Evolutionary conservation across 2,113 vertebrate genomes (phyloP).

Genomic region (Quiscalus mexicanus): DNA sequence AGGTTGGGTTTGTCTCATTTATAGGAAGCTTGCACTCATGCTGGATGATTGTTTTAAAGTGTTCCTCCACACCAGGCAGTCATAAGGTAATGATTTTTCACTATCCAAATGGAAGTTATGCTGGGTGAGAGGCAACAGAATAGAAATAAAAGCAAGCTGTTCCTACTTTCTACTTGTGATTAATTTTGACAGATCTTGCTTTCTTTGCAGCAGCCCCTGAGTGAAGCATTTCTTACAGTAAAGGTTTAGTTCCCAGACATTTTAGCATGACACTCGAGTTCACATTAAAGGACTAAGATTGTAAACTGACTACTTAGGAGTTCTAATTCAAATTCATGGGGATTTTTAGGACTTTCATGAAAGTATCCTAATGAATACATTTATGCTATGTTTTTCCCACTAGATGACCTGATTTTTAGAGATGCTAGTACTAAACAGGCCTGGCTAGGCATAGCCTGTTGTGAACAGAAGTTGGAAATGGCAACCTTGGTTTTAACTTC

Average conservation of each 20-base stretch:
- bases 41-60: background rate
- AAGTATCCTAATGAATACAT: background rate
- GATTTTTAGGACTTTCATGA: rapidly evolving
- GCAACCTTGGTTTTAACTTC: background rate
- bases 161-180: background rate
- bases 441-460: background rate
- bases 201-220: background rate
- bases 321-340: background rate
- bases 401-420: background rate
- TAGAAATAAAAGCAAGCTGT: background rate
- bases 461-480: background rate
- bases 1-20: background rate
- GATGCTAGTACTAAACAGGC: background rate
- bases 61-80: background rate
- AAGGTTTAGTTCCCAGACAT: background rate
- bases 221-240: background rate
- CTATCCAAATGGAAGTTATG: background rate
- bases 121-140: background rate
- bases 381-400: background rate
- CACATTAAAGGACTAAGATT: background rate
- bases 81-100: background rate
- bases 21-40: rapidly evolving
- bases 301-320: background rate
- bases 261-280: background rate
- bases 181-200: background rate